Evolutionary conservation across 2,113 vertebrate species (phyloP), one percentile per base, ranked within the genome.

Genomic region (Panurus biarmicus): DNA sequence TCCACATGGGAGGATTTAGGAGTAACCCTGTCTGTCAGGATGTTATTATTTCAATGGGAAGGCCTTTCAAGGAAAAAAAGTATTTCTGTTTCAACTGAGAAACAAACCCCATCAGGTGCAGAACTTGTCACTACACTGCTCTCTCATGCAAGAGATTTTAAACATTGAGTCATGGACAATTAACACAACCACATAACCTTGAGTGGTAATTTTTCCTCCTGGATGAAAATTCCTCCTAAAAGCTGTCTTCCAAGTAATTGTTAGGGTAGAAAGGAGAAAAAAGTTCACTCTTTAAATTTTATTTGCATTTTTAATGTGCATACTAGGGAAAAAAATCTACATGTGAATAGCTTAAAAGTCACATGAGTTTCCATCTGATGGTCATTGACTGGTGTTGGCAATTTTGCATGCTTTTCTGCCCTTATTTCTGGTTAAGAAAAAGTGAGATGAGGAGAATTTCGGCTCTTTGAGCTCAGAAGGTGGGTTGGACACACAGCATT

Each of bases 1-100:
- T 93, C 80, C 81, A 74, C 14, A 3, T 90, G 62, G 87, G 91
- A 95, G 21, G 61, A 87, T 69, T 95, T 90, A 89, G 74, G 67
- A 91, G 60, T 47, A 35, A 87, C 44, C 5, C 35, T 87, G 61
- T 85, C 3, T 44, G 62, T 80, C 85, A 85, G 85, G 67, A 87
- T 80, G 57, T 83, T 95, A 95, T 95, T 90, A 69, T 94, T 96
- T 92, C 57, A 92, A 56, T 85, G 44, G 36, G 45, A 91, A 86
- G 28, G 31, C 56, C 61, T 94, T 89, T 83, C 45, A 77, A 56
- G 33, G 19, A 24, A 65, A 75, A 73, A 75, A 36, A 21, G 5
- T 91, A 47, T n/a, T 85, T 79, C 31, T 83, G 13, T 67, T 61
- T 65, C 18, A 85, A 29, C 47, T 57, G n/a, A 82, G 38, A 88